Evolutionary conservation across 2,888 invertebrate species (phyloP), one percentile per base, ranked within the genome.

Genomic region (Hypomecis atomaria): DNA sequence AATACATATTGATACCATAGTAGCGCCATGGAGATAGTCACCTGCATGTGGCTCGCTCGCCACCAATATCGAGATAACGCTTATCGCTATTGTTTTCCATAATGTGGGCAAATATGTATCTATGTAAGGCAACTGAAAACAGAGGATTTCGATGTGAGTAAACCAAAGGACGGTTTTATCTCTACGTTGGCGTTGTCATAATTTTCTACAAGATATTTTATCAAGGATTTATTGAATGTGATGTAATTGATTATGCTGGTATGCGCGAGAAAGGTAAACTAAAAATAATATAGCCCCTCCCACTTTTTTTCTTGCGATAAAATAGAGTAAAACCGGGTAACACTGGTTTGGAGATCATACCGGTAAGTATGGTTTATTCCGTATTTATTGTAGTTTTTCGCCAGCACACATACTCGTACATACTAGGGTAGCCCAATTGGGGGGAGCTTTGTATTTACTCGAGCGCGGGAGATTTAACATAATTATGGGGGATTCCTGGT

Each of bases 51-150:
- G 56, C 55, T 67, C 52, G 57, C 56, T 69, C 52, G 53, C 66
- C 61, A 69, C 69, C n/a, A 62, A 67, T 65, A 65, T 59, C 50
- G 44, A 68, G 76, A 75, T 76, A 73, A 71, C 62, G 61, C 66
- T 69, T 71, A 69, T 71, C 70, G 61, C 59, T 62, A 59, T 65
- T 70, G 67, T 71, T 74, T 74, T 67, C 67, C 71, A 70, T 71
- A 53, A 73, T 72, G 70, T 65, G 65, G 71, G 73, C 64, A 72
- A 66, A 69, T 66, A 68, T 60, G 59, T 67, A 47, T 11, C 58
- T 61, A 60, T 45, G 57, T 71, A 59, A 58, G 60, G 38, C 49
- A 63, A 67, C 42, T 49, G 59, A 62, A 59, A 66, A 59, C 59
- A 62, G 52, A 33, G 45, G 56, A 56, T 59, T 61, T 61, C 9